Evolutionary conservation across 2,888 invertebrate genomes (phyloP).

Genomic region (Cephus runcator): DNA sequence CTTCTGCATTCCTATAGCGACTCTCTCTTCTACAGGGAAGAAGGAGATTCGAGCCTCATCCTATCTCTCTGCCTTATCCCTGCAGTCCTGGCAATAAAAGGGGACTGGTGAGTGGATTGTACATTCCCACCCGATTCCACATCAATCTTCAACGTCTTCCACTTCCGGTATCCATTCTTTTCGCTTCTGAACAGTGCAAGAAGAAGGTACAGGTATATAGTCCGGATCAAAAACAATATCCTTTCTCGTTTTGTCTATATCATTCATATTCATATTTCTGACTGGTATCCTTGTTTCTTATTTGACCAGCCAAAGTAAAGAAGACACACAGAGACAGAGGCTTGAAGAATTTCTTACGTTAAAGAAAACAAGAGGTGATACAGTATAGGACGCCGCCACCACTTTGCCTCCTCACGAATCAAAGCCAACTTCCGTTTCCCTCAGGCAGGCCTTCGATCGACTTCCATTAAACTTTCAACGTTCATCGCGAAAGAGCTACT

Average conservation of each 20-base stretch:
- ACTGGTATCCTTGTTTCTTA: no score
- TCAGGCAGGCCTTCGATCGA: slow-evolving; percentile 1
- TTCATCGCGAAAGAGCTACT: no score
- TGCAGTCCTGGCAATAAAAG: not conserved
- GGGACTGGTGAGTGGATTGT: not conserved
- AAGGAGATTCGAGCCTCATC: no score
- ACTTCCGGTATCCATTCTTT: slow-evolving; percentile 14
- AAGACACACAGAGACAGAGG: no score
- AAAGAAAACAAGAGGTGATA: no score
- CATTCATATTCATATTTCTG: no score
- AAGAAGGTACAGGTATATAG: no score
- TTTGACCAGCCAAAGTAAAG: no score
- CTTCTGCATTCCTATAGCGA: not conserved
- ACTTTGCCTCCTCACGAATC: slow-evolving; percentile 17
- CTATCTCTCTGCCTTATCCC: no score
- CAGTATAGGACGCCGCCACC: not conserved
- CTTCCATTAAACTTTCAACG: slow-evolving; percentile 2
- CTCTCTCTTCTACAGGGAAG: not conserved
- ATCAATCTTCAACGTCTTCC: slow-evolving; percentile 27
- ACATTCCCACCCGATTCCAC: slow-evolving; percentile 34
- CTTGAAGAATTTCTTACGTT: no score
- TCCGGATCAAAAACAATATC: no score
- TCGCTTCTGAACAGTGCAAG: not conserved
- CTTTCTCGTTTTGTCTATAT: no score
- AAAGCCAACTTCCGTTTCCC: slow-evolving; percentile 22